Conservation (phyloP, 2,113 vertebrate species). For the Melanotaenia duboulayi region DNA sequence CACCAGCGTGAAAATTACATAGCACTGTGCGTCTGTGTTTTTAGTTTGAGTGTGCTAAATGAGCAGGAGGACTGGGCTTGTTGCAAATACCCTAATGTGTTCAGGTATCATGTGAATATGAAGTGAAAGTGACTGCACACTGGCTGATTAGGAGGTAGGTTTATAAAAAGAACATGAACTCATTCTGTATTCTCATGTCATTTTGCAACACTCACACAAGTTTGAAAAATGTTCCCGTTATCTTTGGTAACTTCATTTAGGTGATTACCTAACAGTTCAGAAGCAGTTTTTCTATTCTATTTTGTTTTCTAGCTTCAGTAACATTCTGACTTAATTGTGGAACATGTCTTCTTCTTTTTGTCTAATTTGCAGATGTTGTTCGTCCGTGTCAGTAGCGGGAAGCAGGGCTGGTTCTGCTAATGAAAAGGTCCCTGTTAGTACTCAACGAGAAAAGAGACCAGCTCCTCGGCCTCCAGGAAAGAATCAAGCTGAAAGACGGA, state of each 20-base stretch:
- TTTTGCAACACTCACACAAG: no score
- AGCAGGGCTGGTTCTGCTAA: not conserved
- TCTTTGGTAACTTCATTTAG: no score
- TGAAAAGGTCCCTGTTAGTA: constrained; percentile 34
- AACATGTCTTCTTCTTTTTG: constrained; percentile 9
- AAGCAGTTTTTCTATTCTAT: not conserved
- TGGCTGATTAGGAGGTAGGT: not conserved
- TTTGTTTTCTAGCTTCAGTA: not conserved
- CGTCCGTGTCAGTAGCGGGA: constrained; percentile 2
- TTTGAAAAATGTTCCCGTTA: not conserved
- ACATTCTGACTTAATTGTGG: not conserved
- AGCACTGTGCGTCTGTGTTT: constrained; percentile 10
- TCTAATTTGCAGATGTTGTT: constrained; percentile 38
- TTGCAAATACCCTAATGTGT: constrained; percentile 28
- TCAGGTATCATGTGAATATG: not conserved
- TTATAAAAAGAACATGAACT: no score
- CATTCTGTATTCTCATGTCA: no score
- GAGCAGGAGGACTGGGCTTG: constrained; percentile 43
- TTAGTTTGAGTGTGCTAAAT: not conserved
- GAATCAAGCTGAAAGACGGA: constrained; percentile 10
- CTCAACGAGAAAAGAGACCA: constrained; percentile 56
- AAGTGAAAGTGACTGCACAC: constrained; percentile 1
- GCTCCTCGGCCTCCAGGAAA: constrained; percentile 74
- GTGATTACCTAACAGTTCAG: no score
- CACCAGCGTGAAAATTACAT: constrained; percentile 59